Evolutionary conservation across 2,113 vertebrate genomes (phyloP), one percentile per base, ranked within the genome.

Genomic region (Dendrocopos noguchii): DNA sequence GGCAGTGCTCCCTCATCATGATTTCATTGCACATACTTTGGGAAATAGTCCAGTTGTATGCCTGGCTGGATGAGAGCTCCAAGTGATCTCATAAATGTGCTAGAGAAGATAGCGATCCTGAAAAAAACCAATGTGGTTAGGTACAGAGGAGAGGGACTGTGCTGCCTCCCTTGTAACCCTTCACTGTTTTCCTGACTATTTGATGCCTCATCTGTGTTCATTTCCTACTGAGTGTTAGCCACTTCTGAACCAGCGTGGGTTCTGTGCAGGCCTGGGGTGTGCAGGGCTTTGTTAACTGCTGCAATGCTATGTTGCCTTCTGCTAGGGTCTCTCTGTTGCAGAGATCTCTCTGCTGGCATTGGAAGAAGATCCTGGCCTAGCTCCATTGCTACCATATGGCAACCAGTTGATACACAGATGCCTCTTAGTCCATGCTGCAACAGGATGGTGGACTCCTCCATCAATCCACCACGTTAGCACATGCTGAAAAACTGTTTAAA

Each of bases 191-290:
- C 46, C 75, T 24, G 16, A 31, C 60, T 56, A 3, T 73, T 19
- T 53, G 68, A 31, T 70, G 24, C n/a, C 29, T 39, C 27, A 13
- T 64, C 70, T 70, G 14, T 15, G 39, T 22, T 86, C 39, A 8
- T 77, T 81, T 90, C 22, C 53, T 56, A 67, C 56, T 29, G 17
- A 80, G n/a, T 8, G 2, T 64, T 60, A 64, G 53, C 56, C 82
- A 36, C 67, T 78, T 70, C 3, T 36, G 80, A 88, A 72, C 61
- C 82, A 90, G 4, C 7, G 0, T 2, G 65, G 11, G 25, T 53
- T 77, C 56, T 42, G 21, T 52, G 80, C 0, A 1, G 36, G n/a
- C 66, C 81, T 39, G 0, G 7, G 20, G 34, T 12, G 21, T 0
- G 1, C 72, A 52, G 70, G 50, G 28, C 59, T 63, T 15, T 5